Evolutionary conservation across 2,113 vertebrate species (phyloP), one percentile per base, ranked within the genome.

Genomic region (Austrofundulus limnaeus): DNA sequence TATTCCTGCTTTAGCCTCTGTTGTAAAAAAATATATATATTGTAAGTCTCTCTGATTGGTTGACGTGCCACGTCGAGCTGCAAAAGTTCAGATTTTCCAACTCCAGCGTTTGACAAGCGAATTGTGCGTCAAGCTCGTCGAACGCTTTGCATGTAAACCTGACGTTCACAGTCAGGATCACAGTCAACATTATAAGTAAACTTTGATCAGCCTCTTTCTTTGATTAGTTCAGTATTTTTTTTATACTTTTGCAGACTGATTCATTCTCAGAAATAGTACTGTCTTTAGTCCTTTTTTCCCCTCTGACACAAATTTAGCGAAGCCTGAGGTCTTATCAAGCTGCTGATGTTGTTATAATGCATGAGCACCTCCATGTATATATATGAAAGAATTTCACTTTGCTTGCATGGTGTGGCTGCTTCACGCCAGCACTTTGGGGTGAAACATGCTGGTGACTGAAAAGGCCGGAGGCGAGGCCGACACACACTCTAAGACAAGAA

Each of bases 281-380:
- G 15, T 63, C 50, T 61, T 75, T 46, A 60, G 17, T 42, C 17
- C 7, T 15, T 48, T 62, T 77, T 69, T 60, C 31, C 8, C 31
- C 31, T 20, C 28, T 45, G 21, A 50, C 65, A 63, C 34, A 70
- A 61, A 65, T 62, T 47, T 60, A 54, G 51, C 20, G 72, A 55
- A 52, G 66, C 80, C 61, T 10, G 28, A 62, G 76, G 80, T 72
- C 63, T 39, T 53, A 66, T 57, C 41, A 70, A 56, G 59, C 37
- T 61, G 39, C 43, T 79, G 12, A 61, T 84, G 70, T 28, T 62
- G 67, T 72, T 69, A 70, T 61, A 28, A 80, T 60, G 77, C 70
- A 75, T 50, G 52, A 77, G 50, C 48, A 63, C 62, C 60, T 77
- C 42, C 34, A 46, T 51, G 57, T 69, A 82, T 51, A 60, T 69